A percentile compares a stretch with the other conserved stretches of the same genome.
Evolutionary conservation across 2,888 invertebrate genomes (phyloP).

Genomic region (Malacosoma neustria): DNA sequence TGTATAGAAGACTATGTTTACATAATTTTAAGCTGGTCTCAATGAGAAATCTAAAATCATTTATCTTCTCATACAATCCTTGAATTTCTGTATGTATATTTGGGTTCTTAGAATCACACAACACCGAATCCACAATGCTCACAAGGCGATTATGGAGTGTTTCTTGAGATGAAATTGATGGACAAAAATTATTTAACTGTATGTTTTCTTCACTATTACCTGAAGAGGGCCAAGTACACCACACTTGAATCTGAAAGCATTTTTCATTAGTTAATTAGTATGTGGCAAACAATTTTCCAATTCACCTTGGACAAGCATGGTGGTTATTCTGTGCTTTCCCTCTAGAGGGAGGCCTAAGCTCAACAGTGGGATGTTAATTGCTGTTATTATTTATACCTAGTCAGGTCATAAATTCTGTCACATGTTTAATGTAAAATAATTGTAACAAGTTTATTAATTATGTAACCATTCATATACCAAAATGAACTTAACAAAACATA

Average conservation of each 20-base stretch:
- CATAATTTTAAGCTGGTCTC: constrained; percentile 36
- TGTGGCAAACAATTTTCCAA: no score
- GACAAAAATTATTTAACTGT: constrained; percentile 16
- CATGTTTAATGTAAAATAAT: no score
- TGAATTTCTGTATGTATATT: constrained; percentile 33
- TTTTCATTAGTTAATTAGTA: no score
- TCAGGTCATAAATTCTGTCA: no score
- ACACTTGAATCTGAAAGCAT: constrained; percentile 27
- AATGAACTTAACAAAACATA: no score
- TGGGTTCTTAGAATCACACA: constrained; percentile 21
- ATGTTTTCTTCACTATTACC: constrained; percentile 12
- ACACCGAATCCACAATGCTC: constrained; percentile 24
- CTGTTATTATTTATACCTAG: no score
- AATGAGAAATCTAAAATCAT: constrained; percentile 38
- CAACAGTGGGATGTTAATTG: no score
- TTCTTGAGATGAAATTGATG: constrained; percentile 37
- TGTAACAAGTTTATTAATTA: no score
- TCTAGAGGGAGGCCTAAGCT: no score
- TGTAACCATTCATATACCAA: no score
- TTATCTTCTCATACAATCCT: constrained; percentile 41
- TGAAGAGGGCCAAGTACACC: constrained; percentile 17
- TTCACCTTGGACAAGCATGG: no score
- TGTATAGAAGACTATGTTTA: constrained; percentile 37
- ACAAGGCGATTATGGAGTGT: constrained; percentile 38
- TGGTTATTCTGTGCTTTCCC: no score